These are phyloP conservation scores for Hydropsyche tenuis DNA, from an alignment of 1,140 invertebrate species.

Conservation along the genomic window DNA sequence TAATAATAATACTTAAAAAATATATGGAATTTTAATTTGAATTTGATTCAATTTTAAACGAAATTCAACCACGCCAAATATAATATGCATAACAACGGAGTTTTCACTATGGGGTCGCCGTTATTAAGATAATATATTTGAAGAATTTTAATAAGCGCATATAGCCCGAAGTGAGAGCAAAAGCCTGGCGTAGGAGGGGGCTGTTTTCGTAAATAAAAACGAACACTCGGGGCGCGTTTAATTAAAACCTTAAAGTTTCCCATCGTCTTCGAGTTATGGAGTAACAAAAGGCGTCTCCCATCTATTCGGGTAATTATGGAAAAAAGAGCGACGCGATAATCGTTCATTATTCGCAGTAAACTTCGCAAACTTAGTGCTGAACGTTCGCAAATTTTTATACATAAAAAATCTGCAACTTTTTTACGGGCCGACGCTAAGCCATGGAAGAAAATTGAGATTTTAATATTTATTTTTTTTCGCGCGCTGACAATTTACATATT, in stretches of 20 bases:
- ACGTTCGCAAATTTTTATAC: too few relatives aligned
- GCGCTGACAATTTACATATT: too few relatives aligned
- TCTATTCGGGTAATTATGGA: slow-evolving; percentile 39
- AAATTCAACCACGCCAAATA: too few relatives aligned
- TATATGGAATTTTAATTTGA: too few relatives aligned
- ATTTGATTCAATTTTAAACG: too few relatives aligned
- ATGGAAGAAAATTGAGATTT: too few relatives aligned
- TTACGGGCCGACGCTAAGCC: too few relatives aligned
- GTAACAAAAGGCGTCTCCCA: slow-evolving; percentile 19
- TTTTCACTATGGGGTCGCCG: too few relatives aligned
- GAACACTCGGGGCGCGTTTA: background rate
- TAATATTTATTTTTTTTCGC: too few relatives aligned
- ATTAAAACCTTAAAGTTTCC: slow-evolving; percentile 39
- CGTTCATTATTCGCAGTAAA: slow-evolving; percentile 38
- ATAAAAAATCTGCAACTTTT: too few relatives aligned
- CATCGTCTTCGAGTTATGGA: slow-evolving; percentile 9
- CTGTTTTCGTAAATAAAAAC: slow-evolving; percentile 2
- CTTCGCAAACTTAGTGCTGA: slow-evolving; percentile 15
- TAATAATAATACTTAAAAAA: too few relatives aligned
- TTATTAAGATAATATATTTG: background rate
- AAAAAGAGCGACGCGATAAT: slow-evolving; percentile 43
- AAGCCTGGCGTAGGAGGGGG: background rate
- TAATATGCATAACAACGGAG: too few relatives aligned
- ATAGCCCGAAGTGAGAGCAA: background rate
- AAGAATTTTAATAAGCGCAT: slow-evolving; percentile 20